These are phyloP conservation scores for Corythornis cristatus DNA, from an alignment of 2,113 vertebrate species.

Conservation along the genomic window DNA sequence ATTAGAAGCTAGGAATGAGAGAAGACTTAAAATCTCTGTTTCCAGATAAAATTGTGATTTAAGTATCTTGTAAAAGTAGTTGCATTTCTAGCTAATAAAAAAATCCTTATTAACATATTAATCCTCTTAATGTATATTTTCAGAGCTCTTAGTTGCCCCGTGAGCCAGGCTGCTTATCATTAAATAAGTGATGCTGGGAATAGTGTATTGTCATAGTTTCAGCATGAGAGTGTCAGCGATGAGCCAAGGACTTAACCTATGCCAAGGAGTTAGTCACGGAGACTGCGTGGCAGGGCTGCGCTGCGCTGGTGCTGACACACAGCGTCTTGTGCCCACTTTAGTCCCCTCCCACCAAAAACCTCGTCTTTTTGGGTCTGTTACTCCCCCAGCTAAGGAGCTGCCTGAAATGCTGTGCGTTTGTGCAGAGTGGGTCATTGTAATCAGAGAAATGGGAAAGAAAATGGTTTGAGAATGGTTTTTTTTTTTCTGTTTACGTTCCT, in stretches of 20 bases:
- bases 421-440: background rate
- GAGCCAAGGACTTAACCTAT: background rate
- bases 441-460: background rate
- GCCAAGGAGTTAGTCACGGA: slow-evolving; percentile 15
- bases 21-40: background rate
- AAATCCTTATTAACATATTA: background rate
- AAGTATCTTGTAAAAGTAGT: background rate
- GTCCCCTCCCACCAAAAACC: background rate
- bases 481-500: background rate
- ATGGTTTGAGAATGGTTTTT: fast-evolving
- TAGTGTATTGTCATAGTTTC: background rate
- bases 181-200: background rate
- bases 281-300: background rate
- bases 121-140: background rate
- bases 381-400: background rate
- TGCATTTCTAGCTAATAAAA: background rate
- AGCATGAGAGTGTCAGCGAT: background rate
- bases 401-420: background rate
- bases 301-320: too few species aligned
- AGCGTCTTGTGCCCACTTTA: background rate
- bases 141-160: background rate
- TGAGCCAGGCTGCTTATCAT: background rate
- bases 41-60: background rate
- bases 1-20: background rate
- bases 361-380: background rate